These are phyloP conservation scores for Grus americana DNA, from an alignment of 2,113 vertebrate species.

Conservation along the genomic window DNA sequence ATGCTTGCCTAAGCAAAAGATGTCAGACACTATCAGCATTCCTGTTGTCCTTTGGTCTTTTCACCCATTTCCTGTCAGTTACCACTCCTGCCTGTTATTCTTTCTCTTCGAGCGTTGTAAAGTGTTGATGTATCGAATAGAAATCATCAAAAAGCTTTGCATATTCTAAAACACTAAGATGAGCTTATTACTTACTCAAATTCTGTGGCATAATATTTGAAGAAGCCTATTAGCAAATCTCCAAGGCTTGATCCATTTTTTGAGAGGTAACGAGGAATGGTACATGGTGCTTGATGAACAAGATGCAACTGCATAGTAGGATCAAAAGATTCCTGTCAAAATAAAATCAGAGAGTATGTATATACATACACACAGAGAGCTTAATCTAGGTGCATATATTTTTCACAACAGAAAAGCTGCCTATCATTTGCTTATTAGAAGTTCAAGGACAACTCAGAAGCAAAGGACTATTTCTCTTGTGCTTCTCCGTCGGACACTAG, in stretches of 20 bases:
- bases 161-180: neutral
- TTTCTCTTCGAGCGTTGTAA: neutral
- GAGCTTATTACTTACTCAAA: conserved; percentile 86
- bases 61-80: neutral
- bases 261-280: conserved; percentile 85
- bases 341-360: conserved; percentile 29
- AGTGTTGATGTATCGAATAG: neutral
- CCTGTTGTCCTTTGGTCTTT: neutral
- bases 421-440: neutral
- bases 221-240: conserved; percentile 91
- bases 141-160: neutral
- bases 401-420: neutral
- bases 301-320: conserved; percentile 84
- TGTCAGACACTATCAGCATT: neutral
- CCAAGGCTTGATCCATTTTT: conserved; percentile 89
- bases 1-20: neutral
- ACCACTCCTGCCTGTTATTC: neutral
- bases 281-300: conserved; percentile 82
- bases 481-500: neutral
- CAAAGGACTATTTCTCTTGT: neutral
- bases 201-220: conserved; percentile 90
- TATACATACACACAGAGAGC: neutral
- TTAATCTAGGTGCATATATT: neutral
- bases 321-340: conserved; percentile 87
- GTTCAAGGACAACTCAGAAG: neutral